phyloP scores from a whole-genome alignment of 2,888 invertebrate genomes.

The Parnassius mnemosyne region DNA sequence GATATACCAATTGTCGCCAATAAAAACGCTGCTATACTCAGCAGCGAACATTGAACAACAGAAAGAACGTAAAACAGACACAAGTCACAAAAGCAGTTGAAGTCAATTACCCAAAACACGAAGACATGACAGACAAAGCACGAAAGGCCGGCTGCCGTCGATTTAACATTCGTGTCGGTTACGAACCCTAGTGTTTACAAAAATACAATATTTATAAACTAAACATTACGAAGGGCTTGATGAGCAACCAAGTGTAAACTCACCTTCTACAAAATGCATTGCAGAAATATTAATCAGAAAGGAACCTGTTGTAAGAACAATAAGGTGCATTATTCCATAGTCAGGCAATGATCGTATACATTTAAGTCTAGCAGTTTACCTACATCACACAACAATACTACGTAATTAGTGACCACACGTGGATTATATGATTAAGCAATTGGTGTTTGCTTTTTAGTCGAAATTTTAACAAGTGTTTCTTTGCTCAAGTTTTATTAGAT shows the following conservation, averaged over 20 bases:
- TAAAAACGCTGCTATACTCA: neutral
- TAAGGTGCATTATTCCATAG: neutral
- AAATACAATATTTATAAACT: slow-evolving; percentile 28
- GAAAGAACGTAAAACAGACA: too few relatives aligned
- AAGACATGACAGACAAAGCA: neutral
- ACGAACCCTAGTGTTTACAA: slow-evolving; percentile 14
- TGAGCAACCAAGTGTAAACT: slow-evolving; percentile 22
- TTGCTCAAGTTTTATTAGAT: neutral
- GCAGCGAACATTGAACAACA: too few relatives aligned
- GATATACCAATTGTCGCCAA: neutral
- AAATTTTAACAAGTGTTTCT: slow-evolving; percentile 4
- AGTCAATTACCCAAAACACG: too few relatives aligned
- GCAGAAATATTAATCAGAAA: neutral
- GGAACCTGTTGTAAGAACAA: slow-evolving; percentile 1
- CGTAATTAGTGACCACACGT: slow-evolving; percentile 9
- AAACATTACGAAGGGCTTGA: slow-evolving; percentile 28
- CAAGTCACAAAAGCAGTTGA: too few relatives aligned
- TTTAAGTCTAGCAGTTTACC: neutral
- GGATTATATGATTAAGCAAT: slow-evolving; percentile 18
- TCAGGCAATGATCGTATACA: neutral
- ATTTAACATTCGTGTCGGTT: neutral
- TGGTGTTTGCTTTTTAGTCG: slow-evolving; percentile 8
- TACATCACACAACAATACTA: slow-evolving; percentile 7
- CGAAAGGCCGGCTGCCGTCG: neutral
- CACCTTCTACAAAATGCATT: slow-evolving; percentile 21